Evolutionary conservation across 2,797 vertebrate species (phyloP).

Genomic region (Mus minutoides): DNA sequence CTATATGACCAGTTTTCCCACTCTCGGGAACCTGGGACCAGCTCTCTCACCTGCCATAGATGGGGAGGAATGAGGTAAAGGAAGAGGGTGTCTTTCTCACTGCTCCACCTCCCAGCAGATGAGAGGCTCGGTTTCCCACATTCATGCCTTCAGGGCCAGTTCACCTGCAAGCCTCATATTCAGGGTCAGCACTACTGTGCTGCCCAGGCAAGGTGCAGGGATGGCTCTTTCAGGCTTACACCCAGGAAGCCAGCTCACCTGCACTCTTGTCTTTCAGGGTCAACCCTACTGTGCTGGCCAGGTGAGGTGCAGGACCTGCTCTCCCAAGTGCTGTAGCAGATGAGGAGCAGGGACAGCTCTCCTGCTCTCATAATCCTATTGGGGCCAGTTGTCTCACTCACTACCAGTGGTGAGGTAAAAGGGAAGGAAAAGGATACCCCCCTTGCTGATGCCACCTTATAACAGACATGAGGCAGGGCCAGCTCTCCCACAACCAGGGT

Average conservation of each 20-base stretch:
- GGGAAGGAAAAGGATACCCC: neutral
- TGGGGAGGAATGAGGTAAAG: neutral
- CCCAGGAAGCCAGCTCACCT: neutral
- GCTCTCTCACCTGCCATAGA: neutral
- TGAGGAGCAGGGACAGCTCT: neutral
- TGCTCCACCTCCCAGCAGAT: neutral
- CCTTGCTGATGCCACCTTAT: neutral
- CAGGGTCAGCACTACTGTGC: neutral
- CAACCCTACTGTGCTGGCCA: neutral
- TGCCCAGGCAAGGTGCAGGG: neutral
- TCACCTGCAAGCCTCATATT: neutral
- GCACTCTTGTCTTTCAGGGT: neutral
- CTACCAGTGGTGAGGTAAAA: neutral
- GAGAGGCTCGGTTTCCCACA: neutral
- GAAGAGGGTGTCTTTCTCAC: no score
- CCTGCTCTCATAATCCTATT: neutral
- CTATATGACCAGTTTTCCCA: neutral
- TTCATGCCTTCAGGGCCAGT: neutral
- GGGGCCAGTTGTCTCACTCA: neutral
- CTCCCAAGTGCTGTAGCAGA: neutral
- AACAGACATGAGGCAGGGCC: neutral
- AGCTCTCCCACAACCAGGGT: neutral
- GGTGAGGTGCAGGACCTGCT: neutral
- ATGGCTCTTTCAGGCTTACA: neutral
- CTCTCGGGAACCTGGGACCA: neutral